phyloP scores from a whole-genome alignment of 2,888 invertebrate species.

The Aleiodes testaceus region DNA sequence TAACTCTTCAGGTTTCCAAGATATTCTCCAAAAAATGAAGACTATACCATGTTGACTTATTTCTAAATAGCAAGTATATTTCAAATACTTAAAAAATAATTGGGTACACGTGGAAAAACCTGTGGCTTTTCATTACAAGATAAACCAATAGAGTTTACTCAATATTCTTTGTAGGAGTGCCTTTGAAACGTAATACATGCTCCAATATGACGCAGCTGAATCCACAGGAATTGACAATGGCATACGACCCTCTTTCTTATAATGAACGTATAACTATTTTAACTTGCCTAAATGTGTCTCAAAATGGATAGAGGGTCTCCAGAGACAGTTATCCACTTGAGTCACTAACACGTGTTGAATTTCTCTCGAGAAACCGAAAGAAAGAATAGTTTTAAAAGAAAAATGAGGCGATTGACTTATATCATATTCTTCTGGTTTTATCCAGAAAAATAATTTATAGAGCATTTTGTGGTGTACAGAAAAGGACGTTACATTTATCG shows the following conservation, averaged over 20 bases:
- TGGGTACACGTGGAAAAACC: too few species aligned
- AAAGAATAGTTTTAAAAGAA: background rate
- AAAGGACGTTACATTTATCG: conserved; percentile 47
- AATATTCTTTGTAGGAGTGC: conserved; percentile 2
- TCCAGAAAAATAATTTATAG: too few species aligned
- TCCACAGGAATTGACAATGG: background rate
- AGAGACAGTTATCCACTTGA: conserved; percentile 29
- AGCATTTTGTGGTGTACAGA: too few species aligned
- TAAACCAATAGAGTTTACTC: conserved; percentile 8
- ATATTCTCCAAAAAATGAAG: too few species aligned
- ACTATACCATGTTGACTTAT: too few species aligned
- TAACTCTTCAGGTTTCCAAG: too few species aligned
- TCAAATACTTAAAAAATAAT: too few species aligned
- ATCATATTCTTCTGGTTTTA: too few species aligned
- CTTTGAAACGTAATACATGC: conserved; percentile 7
- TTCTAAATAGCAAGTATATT: too few species aligned
- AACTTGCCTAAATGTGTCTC: conserved; percentile 16
- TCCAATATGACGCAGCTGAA: conserved; percentile 9
- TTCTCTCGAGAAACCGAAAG: background rate
- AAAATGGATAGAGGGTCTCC: background rate
- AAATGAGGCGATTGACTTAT: background rate
- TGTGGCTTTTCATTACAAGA: conserved; percentile 4
- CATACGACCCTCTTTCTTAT: background rate
- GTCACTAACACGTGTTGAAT: conserved; percentile 23
- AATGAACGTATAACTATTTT: conserved; percentile 6